Percentiles rank a stretch among this genome's conserved stretches.
These are phyloP conservation scores for Deilephila porcellus DNA, from an alignment of 2,888 invertebrate species.

Conservation along the genomic window DNA sequence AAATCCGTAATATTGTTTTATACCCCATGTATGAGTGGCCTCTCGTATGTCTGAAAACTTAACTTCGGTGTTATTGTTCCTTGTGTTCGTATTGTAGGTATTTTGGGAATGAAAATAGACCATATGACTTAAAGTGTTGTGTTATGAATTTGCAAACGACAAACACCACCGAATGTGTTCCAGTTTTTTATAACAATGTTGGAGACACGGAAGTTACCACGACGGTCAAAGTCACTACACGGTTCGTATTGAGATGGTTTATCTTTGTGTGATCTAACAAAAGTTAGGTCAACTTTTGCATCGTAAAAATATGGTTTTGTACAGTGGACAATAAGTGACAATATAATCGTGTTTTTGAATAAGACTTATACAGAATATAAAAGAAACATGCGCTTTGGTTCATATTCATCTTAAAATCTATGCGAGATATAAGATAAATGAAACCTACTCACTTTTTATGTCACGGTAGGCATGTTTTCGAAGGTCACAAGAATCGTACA, in stretches of 20 bases:
- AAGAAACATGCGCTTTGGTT: neutral
- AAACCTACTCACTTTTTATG: constrained; percentile 4
- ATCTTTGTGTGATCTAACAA: constrained; percentile 1
- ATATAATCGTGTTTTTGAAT: neutral
- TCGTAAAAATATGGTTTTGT: neutral
- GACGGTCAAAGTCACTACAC: constrained; percentile 75
- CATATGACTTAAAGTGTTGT: constrained; percentile 73
- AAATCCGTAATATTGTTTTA: constrained; percentile 55
- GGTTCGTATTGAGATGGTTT: constrained; percentile 62
- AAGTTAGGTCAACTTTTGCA: constrained; percentile 2
- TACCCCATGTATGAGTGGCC: constrained; percentile 46
- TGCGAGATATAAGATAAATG: neutral
- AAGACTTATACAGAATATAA: neutral
- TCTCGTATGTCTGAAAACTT: constrained; percentile 18
- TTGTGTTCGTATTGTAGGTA: constrained; percentile 41
- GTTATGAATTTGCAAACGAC: constrained; percentile 71
- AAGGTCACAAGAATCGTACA: neutral
- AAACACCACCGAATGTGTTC: constrained; percentile 60
- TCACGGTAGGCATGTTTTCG: neutral
- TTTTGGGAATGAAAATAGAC: constrained; percentile 67
- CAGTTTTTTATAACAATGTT: constrained; percentile 67
- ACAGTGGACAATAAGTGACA: neutral
- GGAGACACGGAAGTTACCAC: constrained; percentile 75
- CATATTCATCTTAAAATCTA: neutral
- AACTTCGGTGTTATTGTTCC: constrained; percentile 53